Evolutionary conservation across 2,113 vertebrate species (phyloP).

Genomic region (Phyllostomus hastatus): DNA sequence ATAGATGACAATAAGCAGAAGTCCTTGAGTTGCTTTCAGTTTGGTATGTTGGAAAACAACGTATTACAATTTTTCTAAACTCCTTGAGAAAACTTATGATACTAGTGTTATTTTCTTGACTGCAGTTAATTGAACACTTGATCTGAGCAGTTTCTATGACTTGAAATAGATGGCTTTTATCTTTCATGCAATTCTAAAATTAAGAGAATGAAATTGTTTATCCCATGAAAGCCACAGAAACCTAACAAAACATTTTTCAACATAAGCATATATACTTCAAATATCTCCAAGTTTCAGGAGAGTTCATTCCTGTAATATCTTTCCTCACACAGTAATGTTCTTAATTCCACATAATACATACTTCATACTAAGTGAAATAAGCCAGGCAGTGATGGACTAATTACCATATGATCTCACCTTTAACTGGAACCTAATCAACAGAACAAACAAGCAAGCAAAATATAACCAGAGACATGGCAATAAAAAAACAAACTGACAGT

Average conservation of each 20-base stretch:
- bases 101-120: background rate
- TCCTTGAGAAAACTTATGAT: background rate
- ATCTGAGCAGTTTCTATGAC: background rate
- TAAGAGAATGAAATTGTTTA: background rate
- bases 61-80: background rate
- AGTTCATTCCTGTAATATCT: background rate
- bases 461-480: no score
- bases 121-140: background rate
- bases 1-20: background rate
- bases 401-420: no score
- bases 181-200: background rate
- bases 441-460: no score
- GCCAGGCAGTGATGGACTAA: no score
- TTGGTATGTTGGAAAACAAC: background rate
- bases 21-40: background rate
- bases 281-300: background rate
- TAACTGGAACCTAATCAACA: no score
- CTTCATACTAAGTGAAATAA: background rate
- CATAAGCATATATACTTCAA: background rate
- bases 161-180: background rate
- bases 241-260: background rate
- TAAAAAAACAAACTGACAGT: no score
- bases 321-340: background rate
- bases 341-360: background rate
- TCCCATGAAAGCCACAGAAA: background rate